Base-by-base conservation (phyloP, 2,888 invertebrate species). In the Drosophila algonquin region DNA sequence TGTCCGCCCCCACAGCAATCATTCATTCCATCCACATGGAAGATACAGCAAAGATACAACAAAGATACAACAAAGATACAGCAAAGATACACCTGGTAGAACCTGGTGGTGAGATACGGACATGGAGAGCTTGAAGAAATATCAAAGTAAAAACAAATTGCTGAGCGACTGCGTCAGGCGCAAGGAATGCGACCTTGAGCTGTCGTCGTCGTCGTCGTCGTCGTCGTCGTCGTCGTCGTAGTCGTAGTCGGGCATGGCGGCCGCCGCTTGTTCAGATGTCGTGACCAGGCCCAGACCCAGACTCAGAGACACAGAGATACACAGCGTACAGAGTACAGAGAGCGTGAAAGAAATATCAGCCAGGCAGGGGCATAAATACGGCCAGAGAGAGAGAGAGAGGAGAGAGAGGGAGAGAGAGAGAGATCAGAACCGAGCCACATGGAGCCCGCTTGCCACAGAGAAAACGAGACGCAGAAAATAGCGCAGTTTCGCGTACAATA, bases 141-240 rank as follows among this genome's bases (percentile, higher is more conserved):
- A 40, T 52, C 65, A 61, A 79, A 71, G 68, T 52, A 30, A 67
- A 67, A 56, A 65, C 75, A 74, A 76, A 85, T 85, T 81, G 80
- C 71, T 80, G 78, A 81, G 73, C 75, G 82, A 76, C 87, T 78
- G 75, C 83, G 89, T 86, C 89, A 89, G 70, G 58, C 63, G 44
- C 72, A 73, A 79, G 81, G 88, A 89, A 86, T 86, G 86, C 88
- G 86, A 89, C 86, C 86, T 86, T 86, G 86, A 82, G 86, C 80
- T 85, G 89, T 85, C 77, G 75, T 65, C 76, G 68, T 54, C 53
- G 68, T 47, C 48, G 18, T 18, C 18, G 18, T 18, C 76, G 68
- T 54, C 53, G 68, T 47, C 48, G 18, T 18, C 18, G 18, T 18
- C 18, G 18, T 18, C 18, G 77, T 51, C 12, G 69, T 46, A 50